These are phyloP conservation scores for Tor tambroides DNA, from an alignment of 2,113 vertebrate genomes.

Conservation along the genomic window DNA sequence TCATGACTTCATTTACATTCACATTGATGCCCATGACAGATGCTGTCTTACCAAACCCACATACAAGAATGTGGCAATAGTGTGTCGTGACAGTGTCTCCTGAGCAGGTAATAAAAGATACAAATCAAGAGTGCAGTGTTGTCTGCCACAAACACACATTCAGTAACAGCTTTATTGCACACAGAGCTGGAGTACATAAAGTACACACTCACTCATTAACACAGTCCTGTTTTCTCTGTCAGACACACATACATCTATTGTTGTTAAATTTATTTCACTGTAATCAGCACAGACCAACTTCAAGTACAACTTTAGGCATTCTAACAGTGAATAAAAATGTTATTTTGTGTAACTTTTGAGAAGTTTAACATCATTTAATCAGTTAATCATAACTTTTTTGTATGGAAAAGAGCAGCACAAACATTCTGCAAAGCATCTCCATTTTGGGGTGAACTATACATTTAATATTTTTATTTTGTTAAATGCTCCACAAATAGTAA, in stretches of 20 bases:
- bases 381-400: not conserved
- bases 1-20: not conserved
- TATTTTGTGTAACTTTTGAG: no score
- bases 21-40: not conserved
- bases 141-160: slow-evolving; percentile 45
- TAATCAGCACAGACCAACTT: not conserved
- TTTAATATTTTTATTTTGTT: no score
- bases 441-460: no score
- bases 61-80: not conserved
- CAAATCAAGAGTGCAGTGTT: slow-evolving; percentile 27
- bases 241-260: not conserved
- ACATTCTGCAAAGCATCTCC: no score
- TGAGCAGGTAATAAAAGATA: not conserved
- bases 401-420: not conserved
- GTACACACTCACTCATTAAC: slow-evolving; percentile 1
- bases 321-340: not conserved
- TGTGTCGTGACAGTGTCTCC: slow-evolving; percentile 2
- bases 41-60: slow-evolving; percentile 6
- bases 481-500: no score
- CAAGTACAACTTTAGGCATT: not conserved
- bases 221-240: not conserved
- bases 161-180: slow-evolving; percentile 32
- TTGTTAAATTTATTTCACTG: not conserved
- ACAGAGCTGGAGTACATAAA: not conserved
- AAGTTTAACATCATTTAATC: not conserved